Percentiles rank a stretch among this genome's conserved stretches.
phyloP scores from a whole-genome alignment of 2,797 vertebrate species.

The Babyrousa celebensis region DNA sequence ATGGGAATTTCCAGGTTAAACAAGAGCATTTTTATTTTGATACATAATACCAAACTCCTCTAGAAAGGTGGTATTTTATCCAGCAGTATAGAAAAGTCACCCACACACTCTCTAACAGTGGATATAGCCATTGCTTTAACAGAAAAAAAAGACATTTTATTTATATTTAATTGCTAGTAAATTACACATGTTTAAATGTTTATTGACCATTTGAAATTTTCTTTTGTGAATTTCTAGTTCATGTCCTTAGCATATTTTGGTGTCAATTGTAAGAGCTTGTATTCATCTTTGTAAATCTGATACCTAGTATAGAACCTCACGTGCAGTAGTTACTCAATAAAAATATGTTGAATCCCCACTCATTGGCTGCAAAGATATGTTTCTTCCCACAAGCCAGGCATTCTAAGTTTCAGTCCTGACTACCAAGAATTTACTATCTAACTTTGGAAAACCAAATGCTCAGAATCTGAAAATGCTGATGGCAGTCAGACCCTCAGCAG shows the following conservation, averaged over 20 bases:
- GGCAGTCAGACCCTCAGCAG: background rate
- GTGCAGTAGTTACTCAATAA: background rate
- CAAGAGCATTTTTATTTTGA: constrained; percentile 5
- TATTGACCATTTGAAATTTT: constrained; percentile 8
- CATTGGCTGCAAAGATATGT: background rate
- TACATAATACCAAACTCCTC: background rate
- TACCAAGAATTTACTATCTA: background rate
- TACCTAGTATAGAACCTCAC: background rate
- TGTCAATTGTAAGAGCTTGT: background rate
- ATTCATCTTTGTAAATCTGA: background rate
- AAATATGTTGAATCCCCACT: background rate
- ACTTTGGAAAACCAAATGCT: background rate
- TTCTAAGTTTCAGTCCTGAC: constrained; percentile 39
- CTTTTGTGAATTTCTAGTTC: constrained; percentile 38
- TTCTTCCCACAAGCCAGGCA: background rate
- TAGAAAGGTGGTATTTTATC: background rate
- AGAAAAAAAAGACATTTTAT: background rate
- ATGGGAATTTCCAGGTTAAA: background rate
- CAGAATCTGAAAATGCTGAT: background rate
- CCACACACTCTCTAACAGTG: background rate
- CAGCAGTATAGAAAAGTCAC: background rate
- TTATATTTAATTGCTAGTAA: constrained; percentile 20
- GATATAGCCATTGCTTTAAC: background rate
- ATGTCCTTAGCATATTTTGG: background rate
- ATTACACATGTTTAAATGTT: constrained; percentile 32